phyloP scores from a whole-genome alignment of 2,888 invertebrate species.

The Ochlodes sylvanus region DNA sequence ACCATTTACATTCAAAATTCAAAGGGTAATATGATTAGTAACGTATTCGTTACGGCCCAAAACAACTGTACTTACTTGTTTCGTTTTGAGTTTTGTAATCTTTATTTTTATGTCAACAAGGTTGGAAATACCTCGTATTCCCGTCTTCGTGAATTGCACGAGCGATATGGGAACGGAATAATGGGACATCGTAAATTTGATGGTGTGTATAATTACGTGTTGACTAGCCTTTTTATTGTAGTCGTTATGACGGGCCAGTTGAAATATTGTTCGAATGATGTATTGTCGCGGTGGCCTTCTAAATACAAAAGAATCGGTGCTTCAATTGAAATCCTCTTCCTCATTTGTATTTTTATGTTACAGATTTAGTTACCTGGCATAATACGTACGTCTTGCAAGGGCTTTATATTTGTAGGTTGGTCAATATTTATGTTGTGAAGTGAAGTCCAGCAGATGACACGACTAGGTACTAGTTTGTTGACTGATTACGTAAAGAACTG shows the following conservation, averaged over 20 bases:
- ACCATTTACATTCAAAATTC: conserved; percentile 35
- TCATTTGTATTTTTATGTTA: no score
- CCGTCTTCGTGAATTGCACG: not conserved
- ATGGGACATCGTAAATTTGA: conserved; percentile 31
- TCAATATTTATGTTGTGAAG: no score
- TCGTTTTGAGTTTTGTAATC: not conserved
- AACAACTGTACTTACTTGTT: conserved; percentile 6
- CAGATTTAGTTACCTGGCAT: no score
- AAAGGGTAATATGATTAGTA: conserved; percentile 36
- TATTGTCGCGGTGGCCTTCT: conserved; percentile 30
- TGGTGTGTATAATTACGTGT: conserved; percentile 33
- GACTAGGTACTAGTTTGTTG: no score
- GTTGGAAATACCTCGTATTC: not conserved
- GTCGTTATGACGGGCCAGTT: conserved; percentile 26
- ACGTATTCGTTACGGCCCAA: conserved; percentile 33
- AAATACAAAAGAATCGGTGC: not conserved
- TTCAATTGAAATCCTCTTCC: not conserved
- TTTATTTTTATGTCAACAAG: not conserved
- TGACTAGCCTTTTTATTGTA: conserved; percentile 31
- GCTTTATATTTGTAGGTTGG: no score
- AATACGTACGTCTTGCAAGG: no score
- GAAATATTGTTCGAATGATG: conserved; percentile 28
- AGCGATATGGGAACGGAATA: conserved; percentile 27
- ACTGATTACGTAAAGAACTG: no score
- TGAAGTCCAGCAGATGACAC: no score